Evolutionary conservation across 1,140 invertebrate genomes (phyloP).

Genomic region (Atta colombica): DNA sequence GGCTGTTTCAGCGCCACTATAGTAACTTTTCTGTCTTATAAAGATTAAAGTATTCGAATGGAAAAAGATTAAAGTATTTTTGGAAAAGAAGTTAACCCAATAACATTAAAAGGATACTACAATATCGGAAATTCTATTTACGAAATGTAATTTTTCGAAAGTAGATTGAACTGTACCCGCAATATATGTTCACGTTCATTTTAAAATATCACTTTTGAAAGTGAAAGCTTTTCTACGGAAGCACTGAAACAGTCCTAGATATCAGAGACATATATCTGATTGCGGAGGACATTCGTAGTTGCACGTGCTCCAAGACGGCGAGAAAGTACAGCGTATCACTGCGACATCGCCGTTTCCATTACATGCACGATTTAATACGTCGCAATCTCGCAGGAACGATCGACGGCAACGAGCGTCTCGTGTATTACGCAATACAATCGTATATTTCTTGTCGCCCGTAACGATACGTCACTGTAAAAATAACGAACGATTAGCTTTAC

Average conservation of each 20-base stretch:
- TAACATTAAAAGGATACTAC: not conserved
- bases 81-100: not conserved
- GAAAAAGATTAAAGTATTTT: not conserved
- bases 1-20: too few relatives aligned
- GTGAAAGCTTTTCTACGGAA: constrained; percentile 5
- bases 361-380: constrained; percentile 62
- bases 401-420: constrained; percentile 49
- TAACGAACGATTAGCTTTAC: constrained; percentile 2
- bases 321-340: constrained; percentile 48
- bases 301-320: not conserved
- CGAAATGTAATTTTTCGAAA: not conserved
- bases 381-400: constrained; percentile 59
- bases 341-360: constrained; percentile 51
- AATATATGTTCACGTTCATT: not conserved
- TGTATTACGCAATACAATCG: constrained; percentile 32
- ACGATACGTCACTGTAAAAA: constrained; percentile 25
- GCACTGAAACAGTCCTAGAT: not conserved
- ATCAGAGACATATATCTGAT: constrained; percentile 19
- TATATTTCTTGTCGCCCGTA: constrained; percentile 46
- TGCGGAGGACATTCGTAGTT: constrained; percentile 15
- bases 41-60: not conserved
- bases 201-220: not conserved
- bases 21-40: too few relatives aligned
- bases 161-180: not conserved
- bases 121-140: constrained; percentile 19